Evolutionary conservation across 92 coral and sea anemone species (phyloP), one percentile per base, ranked within the genome.

Genomic region (Anthopleura xanthogrammica): DNA sequence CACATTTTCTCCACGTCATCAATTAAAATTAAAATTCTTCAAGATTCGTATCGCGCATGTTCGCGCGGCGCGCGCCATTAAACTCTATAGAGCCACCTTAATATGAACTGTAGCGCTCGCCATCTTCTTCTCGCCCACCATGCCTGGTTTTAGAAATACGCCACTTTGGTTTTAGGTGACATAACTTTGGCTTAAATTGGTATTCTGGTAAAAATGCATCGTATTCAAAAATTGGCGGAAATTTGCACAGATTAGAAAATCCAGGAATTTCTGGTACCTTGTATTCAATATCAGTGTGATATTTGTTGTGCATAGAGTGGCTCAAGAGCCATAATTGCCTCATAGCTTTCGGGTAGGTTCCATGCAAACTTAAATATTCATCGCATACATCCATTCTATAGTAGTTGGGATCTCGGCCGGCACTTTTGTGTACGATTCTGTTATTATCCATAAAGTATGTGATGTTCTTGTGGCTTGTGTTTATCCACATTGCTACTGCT

Each of bases 401-500:
- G 65, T 84, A 97, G 23, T n/a, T 83, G 5, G 93, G 91, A 76
- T 97, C 98, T 55, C 90, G 87, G 2, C 99, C 99, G 0, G 99
- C 98, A 78, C 98, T 97, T 83, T 94, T 97, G 79, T 97, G 99
- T 1, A 97, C 86, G 56, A 97, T 92, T 36, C 99, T 80, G 22
- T 88, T 65, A 72, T 97, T 97, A 66, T 97, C 99, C 97, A 97
- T 91, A 68, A 97, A 94, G 82, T 94, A 97, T 2, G 96, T 92
- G 62, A 97, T 89, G 46, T 90, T 94, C 83, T 88, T 91, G 40
- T 92, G 40, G 83, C 98, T 94, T 1, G 82, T 85, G 52, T 84
- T 94, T 60, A 97, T 84, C 98, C 99, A 97, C 77, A 97, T 72
- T 2, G 98, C 98, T 17, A 92, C 97, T 2, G 98, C 98, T 60